Evolutionary conservation across 2,113 vertebrate species (phyloP), one percentile per base, ranked within the genome.

Genomic region (Microcebus lehilahytsara): DNA sequence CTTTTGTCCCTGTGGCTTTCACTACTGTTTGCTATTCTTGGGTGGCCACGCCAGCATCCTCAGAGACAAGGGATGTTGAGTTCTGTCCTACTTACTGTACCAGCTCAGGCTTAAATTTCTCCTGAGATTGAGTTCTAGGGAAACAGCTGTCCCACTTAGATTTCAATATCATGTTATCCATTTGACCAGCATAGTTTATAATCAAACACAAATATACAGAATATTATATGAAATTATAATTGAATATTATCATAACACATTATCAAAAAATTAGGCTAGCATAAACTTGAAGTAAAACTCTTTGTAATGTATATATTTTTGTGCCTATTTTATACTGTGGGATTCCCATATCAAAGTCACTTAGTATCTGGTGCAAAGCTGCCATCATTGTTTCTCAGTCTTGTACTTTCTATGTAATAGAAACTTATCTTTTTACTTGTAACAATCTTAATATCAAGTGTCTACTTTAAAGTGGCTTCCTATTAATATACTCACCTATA

Each of bases 1-100:
- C 1, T 62, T 80, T 64, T 37, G 16, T 20, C 22, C 22, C 6
- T 32, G 5, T 49, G 72, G 34, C 14, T 77, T 42, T 56, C 46
- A 16, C 0, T 0, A 11, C 13, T 3, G 37, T 9, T 17, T 20
- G 17, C n/a, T 46, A 0, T 49, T 49, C 40, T 13, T 37, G 40
- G 6, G 3, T 1, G 0, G 32, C 4, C 2, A 0, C 20, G 2
- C 30, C 5, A 6, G 10, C 14, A 56, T 1, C 6, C 53, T 1
- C 3, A 5, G 64, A 40, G n/a, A 60, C 0, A 2, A 1, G 25
- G 10, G 13, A 10, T 3, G 30, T 2, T 9, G 75, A 60, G 19
- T 8, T 72, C 32, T 40, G 14, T 30, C 34, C 6, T 6, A 22
- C 9, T 9, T 46, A 49, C 49, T 49, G 3, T 20, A 42, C 25